Base-by-base conservation (phyloP, 2,797 vertebrate species). In the Pempheris klunzingeri region DNA sequence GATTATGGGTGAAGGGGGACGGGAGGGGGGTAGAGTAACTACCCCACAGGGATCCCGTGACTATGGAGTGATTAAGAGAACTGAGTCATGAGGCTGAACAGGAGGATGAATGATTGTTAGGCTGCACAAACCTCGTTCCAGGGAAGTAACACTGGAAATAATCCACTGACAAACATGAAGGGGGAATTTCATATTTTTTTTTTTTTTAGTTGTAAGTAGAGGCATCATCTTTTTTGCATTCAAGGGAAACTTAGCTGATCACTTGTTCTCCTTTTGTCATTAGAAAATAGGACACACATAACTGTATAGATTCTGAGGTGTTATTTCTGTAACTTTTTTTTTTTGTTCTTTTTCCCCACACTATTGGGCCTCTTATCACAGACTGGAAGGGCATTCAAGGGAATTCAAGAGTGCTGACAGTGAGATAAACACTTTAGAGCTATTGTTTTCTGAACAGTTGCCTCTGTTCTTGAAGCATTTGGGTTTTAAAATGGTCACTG, bases 21-120 rank as follows among this genome's bases (percentile, higher is more conserved):
- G 3, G 39, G 26, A 11, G 18, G 57, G 34, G 74, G 47, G 65
- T 15, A 34, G 71, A 58, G 71, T 41, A 54, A 59, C 74, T 57
- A 73, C 64, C 83, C 77, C 79, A 65, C 77, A 67, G 78, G 46
- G 64, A 88, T 90, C 94, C 80, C 85, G 83, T 95, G 95, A 95
- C 92, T 81, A 18, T 44, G 77, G 79, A 76, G 84, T 94, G 91
- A 91, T 91, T 87, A 82, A 81, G 64, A 85, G 74, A 76, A 82
- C 67, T 57, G 26, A 88, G 86, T 95, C 94, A 95, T 93, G 92
- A 64, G 93, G 81, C 77, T 62, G 36, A 83, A 73, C 61, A 55
- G 43, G 60, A 76, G 72, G 64, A 68, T 71, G 68, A 83, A 83
- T 66, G 44, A 85, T 77, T 69, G 59, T 74, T 64, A 22, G 62